Base-by-base conservation (phyloP, 2,797 vertebrate genomes). In the Astyanax mexicanus region DNA sequence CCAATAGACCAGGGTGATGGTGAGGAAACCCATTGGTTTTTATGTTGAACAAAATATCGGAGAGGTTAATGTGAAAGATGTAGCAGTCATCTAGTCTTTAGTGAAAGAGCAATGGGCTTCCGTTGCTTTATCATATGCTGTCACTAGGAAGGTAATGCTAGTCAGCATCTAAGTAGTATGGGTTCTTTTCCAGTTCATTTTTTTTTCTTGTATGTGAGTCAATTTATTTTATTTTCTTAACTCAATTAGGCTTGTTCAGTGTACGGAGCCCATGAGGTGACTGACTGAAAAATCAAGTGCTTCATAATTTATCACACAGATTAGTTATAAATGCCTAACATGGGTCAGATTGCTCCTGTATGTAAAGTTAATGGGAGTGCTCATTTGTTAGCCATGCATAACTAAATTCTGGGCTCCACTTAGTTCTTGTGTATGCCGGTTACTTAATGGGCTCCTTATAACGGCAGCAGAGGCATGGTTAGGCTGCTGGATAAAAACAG, bases 1-100 rank as follows among this genome's bases (percentile, higher is more conserved):
- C 97, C 97, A 99, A 98, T 99, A 99, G 97, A 97, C 98, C 97
- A 98, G 97, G 98, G 97, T 94, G 96, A 99, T 99, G 98, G 98
- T 99, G 97, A 99, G 98, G 96, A 98, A 97, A 96, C 95, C 95
- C 94, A 96, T 94, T 94, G 92, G 93, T 94, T 94, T 94, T 86
- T 93, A 93, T 94, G 91, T 94, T 94, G 90, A 84, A 86, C 85
- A 76, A 89, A 87, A 86, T 88, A 84, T 89, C 80, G 85, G 86
- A 84, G 78, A 84, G 86, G 84, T 88, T 87, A 84, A 72, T 84
- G 75, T 83, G 83, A 66, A 82, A 73, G 65, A 82, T 75, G 78
- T 87, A 84, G 80, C 72, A 72, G 74, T 80, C 81, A 72, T 76
- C 75, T 81, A 80, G 80, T 64, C 44, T 83, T 74, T 29, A 73